A percentile compares a stretch with the other conserved stretches of the same genome.
Conservation (phyloP, 2,797 vertebrate species). For the Orestias chungarensis region DNA sequence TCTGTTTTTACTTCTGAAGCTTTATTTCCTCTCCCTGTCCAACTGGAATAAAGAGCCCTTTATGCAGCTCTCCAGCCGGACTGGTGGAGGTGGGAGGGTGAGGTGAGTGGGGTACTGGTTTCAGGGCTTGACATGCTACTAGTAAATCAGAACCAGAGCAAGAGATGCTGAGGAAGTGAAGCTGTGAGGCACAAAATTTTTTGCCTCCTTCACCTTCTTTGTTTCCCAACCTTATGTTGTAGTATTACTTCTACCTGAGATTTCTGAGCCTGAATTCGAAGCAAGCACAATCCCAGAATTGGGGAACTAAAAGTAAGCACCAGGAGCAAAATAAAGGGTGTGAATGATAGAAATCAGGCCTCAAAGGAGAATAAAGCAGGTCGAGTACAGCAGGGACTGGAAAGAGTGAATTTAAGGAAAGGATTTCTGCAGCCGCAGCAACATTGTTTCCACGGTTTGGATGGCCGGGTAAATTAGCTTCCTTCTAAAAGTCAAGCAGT, state of each 20-base stretch:
- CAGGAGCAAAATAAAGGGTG: slow-evolving; percentile 16
- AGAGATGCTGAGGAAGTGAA: slow-evolving; percentile 31
- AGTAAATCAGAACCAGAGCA: slow-evolving; percentile 76
- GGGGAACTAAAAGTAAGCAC: slow-evolving; percentile 18
- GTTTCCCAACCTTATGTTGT: slow-evolving; percentile 34
- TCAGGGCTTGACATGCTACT: slow-evolving; percentile 69
- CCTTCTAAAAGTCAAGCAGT: slow-evolving; percentile 44
- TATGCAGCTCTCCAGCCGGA: slow-evolving; percentile 72
- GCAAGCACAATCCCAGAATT: slow-evolving; percentile 68
- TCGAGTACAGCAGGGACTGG: slow-evolving; percentile 43
- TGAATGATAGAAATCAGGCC: slow-evolving; percentile 35
- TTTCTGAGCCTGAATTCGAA: slow-evolving; percentile 79
- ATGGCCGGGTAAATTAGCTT: slow-evolving; percentile 68
- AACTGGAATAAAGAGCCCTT: slow-evolving; percentile 83
- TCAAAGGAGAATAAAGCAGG: slow-evolving; percentile 19
- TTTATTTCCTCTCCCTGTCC: slow-evolving; percentile 86
- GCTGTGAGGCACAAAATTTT: slow-evolving; percentile 29
- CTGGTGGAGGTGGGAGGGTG: slow-evolving; percentile 2
- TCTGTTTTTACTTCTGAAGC: slow-evolving; percentile 85
- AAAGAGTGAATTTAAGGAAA: slow-evolving; percentile 67
- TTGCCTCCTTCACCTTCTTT: slow-evolving; percentile 45
- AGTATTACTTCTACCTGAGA: slow-evolving; percentile 66
- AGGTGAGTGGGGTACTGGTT: slow-evolving; percentile 33
- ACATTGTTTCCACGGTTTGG: slow-evolving; percentile 79
- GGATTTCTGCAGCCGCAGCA: slow-evolving; percentile 62